Evolutionary conservation across 2,888 invertebrate genomes (phyloP).

Genomic region (Ophraella communa): DNA sequence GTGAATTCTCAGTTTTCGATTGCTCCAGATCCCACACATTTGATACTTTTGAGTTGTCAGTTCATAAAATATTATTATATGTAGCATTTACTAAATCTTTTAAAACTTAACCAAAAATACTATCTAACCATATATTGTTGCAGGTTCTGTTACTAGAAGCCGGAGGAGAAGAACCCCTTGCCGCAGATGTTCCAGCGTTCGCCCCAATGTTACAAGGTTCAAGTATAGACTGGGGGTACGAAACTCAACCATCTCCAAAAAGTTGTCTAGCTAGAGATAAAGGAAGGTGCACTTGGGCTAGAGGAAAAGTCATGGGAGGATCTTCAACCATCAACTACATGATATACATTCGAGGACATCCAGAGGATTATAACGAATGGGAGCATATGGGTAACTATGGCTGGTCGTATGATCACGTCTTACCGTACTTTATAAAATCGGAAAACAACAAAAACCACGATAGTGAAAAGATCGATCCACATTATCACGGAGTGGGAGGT

Average conservation of each 20-base stretch:
- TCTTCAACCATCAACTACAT: slow-evolving; percentile 72
- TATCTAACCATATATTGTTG: neutral
- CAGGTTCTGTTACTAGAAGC: slow-evolving; percentile 72
- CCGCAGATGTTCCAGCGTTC: slow-evolving; percentile 71
- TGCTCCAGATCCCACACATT: too few species aligned
- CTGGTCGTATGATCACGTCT: slow-evolving; percentile 69
- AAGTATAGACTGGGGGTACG: slow-evolving; percentile 74
- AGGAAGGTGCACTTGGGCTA: slow-evolving; percentile 67
- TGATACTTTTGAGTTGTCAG: too few species aligned
- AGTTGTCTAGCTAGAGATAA: slow-evolving; percentile 67
- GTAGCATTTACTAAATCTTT: too few species aligned
- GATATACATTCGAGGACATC: slow-evolving; percentile 69
- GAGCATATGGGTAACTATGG: slow-evolving; percentile 67
- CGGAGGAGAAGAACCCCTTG: slow-evolving; percentile 71
- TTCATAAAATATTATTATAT: too few species aligned
- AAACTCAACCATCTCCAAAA: slow-evolving; percentile 69
- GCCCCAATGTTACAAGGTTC: slow-evolving; percentile 67
- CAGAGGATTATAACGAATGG: slow-evolving; percentile 71
- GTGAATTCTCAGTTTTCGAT: too few species aligned
- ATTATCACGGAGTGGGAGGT: slow-evolving; percentile 68
- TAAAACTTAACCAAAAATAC: neutral
- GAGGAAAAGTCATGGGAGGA: slow-evolving; percentile 73
- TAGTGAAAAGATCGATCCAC: slow-evolving; percentile 59
- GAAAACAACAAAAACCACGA: slow-evolving; percentile 68
- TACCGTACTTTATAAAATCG: slow-evolving; percentile 75